Conservation (phyloP, 2,113 vertebrate species). For the Cyrtonyx montezumae region DNA sequence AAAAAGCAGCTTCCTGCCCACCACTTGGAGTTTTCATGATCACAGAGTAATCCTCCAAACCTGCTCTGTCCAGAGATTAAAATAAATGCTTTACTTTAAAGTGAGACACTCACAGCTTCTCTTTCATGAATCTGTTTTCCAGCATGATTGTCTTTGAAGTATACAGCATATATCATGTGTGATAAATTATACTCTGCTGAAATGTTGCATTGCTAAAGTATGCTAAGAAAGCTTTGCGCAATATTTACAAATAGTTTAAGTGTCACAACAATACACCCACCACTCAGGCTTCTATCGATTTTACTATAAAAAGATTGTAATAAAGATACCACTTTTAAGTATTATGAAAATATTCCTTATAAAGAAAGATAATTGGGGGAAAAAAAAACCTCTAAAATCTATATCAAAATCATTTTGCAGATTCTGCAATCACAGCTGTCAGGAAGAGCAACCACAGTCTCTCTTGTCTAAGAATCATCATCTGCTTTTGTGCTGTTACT, state of each 20-base stretch:
- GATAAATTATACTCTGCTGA: constrained; percentile 79
- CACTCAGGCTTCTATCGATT: constrained; percentile 57
- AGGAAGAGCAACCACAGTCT: constrained; percentile 39
- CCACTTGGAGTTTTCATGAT: not conserved
- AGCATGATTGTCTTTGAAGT: constrained; percentile 52
- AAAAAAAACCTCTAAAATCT: constrained; percentile 64
- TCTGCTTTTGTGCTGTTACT: not conserved
- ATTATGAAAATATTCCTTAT: constrained; percentile 59
- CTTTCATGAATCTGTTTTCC: constrained; percentile 40
- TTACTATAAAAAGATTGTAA: constrained; percentile 69
- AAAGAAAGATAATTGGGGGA: constrained; percentile 44
- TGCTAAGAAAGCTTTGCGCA: constrained; percentile 78
- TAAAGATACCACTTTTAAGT: constrained; percentile 71
- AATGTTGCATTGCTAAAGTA: constrained; percentile 75
- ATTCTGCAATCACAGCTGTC: constrained; percentile 62
- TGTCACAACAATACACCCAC: constrained; percentile 82
- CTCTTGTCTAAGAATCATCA: constrained; percentile 2
- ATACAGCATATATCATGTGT: constrained; percentile 66
- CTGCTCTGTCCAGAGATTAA: not conserved
- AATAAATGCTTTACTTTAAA: not conserved
- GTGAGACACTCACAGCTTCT: not conserved
- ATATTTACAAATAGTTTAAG: constrained; percentile 83
- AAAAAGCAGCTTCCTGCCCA: not conserved
- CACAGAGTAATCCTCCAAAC: not conserved
- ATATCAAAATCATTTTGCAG: constrained; percentile 43